Base-by-base conservation (phyloP, 2,113 vertebrate species). In the Salvelinus namaycush region DNA sequence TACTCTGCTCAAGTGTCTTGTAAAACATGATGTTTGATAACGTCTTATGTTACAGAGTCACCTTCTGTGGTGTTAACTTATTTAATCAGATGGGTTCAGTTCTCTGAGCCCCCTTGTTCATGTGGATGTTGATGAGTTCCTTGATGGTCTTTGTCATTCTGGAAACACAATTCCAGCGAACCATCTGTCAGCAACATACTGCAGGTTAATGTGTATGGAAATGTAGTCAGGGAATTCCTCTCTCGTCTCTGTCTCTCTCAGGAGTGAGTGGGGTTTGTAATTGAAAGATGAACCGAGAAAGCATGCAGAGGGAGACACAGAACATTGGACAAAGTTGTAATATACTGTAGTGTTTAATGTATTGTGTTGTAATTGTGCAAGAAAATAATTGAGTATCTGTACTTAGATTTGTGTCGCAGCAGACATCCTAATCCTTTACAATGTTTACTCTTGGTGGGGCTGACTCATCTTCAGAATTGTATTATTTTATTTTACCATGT, bases 141-240 rank as follows among this genome's bases (percentile, higher is more conserved):
- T 18, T 18, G 54, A 57, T 13, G 8, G 64, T 27, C 22, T 66
- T 29, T 66, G 64, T 27, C 26, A 66, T 66, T 66, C 64, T 66
- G 24, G 8, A 27, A 66, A 24, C 24, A 13, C 26, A 66, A 27
- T 66, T 24, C 26, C 26, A 26, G 22, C 3, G 2, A 14, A 13
- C 24, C 64, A 13, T 66, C 64, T 26, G 64, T 27, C 22, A 12
- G 64, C 24, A 66, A 14, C 9, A 66, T 66, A 66, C 24, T 14
- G 24, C 64, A 66, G 64, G 64, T 66, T 27, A 24, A 27, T 64
- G 60, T 64, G 60, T n/a, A 64, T 64, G 60, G 60, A 64, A 24
- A 64, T 64, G 20, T 44, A 44, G 39, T 44, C 39, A 44, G 39
- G 39, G 39, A 44, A 11, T 64, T 18, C 24, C 22, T 64, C n/a